phyloP scores from a whole-genome alignment of 2,888 invertebrate genomes.

The Masnerella sp. region DNA sequence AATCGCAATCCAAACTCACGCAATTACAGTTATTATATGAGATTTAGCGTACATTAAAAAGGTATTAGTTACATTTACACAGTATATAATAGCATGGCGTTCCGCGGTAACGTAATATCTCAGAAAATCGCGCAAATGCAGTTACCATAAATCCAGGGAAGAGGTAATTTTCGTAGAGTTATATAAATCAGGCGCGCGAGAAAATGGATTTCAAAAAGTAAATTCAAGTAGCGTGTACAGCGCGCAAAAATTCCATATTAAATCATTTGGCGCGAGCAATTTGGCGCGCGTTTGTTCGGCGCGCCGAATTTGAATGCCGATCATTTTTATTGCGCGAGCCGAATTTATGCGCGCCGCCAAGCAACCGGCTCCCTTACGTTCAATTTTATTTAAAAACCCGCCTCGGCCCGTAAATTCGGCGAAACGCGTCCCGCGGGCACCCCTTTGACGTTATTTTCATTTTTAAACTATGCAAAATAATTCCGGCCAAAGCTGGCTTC shows the following conservation, averaged over 20 bases:
- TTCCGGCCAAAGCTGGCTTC: slow-evolving; percentile 11
- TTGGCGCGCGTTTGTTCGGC: slow-evolving; percentile 21
- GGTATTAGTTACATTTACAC: slow-evolving; percentile 35
- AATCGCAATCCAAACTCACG: slow-evolving; percentile 2
- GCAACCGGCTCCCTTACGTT: slow-evolving; percentile 23
- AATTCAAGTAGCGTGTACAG: slow-evolving; percentile 4
- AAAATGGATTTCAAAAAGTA: slow-evolving; percentile 31
- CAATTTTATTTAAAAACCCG: slow-evolving; percentile 45
- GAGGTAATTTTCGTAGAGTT: slow-evolving; percentile 28
- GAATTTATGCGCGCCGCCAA: slow-evolving; percentile 43
- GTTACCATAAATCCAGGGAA: slow-evolving; percentile 27
- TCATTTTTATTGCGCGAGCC: slow-evolving; percentile 36
- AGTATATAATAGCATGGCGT: slow-evolving; percentile 16
- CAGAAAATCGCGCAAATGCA: slow-evolving; percentile 20
- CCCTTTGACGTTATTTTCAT: slow-evolving; percentile 22
- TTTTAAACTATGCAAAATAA: slow-evolving; percentile 32
- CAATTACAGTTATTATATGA: slow-evolving; percentile 7
- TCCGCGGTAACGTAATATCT: slow-evolving; percentile 33
- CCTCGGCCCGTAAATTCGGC: slow-evolving; percentile 34
- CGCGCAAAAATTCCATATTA: slow-evolving; percentile 18
- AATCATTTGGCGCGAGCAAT: slow-evolving; percentile 32
- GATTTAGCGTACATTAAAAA: slow-evolving; percentile 28
- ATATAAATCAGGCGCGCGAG: slow-evolving; percentile 21
- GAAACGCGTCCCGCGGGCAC: slow-evolving; percentile 12
- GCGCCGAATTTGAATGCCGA: slow-evolving; percentile 24